Evolutionary conservation across 2,113 vertebrate genomes (phyloP).

Genomic region (Fukomys damarensis): DNA sequence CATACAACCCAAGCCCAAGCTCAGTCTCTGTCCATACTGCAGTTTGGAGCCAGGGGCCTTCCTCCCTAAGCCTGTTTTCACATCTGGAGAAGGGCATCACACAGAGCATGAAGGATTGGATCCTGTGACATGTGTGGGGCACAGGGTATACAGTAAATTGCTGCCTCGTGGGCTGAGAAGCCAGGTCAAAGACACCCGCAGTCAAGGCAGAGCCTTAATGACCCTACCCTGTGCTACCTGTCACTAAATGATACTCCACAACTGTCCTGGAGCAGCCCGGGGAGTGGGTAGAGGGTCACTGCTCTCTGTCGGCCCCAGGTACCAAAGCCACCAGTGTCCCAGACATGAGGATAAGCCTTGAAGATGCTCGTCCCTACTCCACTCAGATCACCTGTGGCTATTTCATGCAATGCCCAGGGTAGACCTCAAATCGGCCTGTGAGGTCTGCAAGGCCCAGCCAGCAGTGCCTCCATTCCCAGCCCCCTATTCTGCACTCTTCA

Average conservation of each 20-base stretch:
- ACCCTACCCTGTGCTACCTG: not conserved
- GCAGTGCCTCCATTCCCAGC: too few relatives aligned
- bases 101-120: not conserved
- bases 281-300: accelerated
- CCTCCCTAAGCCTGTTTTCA: not conserved
- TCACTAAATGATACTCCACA: not conserved
- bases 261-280: not conserved
- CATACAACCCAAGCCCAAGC: not conserved
- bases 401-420: not conserved
- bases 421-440: not conserved
- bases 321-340: not conserved
- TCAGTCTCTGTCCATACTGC: not conserved
- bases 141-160: not conserved
- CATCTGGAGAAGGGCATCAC: not conserved
- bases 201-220: accelerated
- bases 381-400: accelerated
- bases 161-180: not conserved
- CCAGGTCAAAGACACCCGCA: not conserved
- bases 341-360: accelerated
- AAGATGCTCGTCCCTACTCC: not conserved
- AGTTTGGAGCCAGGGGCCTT: not conserved
- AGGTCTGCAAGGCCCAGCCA: not conserved
- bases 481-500: not conserved
- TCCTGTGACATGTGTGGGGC: accelerated
- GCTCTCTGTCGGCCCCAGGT: not conserved